These are phyloP conservation scores for Pachyseris speciosa DNA, from an alignment of 64 coral and sea anemone genomes.

Conservation along the genomic window DNA sequence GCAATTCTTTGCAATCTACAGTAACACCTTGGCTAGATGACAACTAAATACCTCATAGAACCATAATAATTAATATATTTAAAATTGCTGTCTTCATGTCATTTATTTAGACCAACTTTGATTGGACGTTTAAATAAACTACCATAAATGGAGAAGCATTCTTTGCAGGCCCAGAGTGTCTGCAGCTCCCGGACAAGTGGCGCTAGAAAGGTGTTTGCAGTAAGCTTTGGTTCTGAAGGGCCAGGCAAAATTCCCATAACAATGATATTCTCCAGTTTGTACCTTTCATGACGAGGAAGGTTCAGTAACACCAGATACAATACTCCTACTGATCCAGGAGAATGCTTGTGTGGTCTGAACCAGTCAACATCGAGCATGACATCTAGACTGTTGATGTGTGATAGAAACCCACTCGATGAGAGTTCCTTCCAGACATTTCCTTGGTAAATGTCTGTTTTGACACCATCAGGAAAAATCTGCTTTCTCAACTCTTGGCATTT, in stretches of 20 bases:
- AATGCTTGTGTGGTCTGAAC: slow-evolving; percentile 65
- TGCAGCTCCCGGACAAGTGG: slow-evolving; percentile 56
- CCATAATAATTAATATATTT: no score
- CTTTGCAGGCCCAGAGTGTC: slow-evolving; percentile 22
- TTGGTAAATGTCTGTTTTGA: no score
- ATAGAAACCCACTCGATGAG: not conserved
- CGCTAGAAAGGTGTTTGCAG: slow-evolving; percentile 43
- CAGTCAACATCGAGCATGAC: slow-evolving; percentile 68
- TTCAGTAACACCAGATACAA: slow-evolving; percentile 23
- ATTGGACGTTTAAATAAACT: slow-evolving; percentile 15
- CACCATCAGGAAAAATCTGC: no score
- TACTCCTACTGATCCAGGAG: slow-evolving; percentile 43
- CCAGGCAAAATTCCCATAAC: slow-evolving; percentile 47
- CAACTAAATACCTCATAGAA: no score
- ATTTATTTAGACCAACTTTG: slow-evolving; percentile 43
- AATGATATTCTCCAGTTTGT: slow-evolving; percentile 46
- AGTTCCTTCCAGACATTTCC: slow-evolving; percentile 23
- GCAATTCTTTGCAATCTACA: no score
- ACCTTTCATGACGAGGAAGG: slow-evolving; percentile 40
- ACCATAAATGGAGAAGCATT: not conserved
- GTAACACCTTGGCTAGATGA: no score
- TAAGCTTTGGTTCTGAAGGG: slow-evolving; percentile 48
- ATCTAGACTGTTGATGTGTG: slow-evolving; percentile 40
- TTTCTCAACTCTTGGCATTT: no score
- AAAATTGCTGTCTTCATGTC: no score